Evolutionary conservation across 2,888 invertebrate species (phyloP), one percentile per base, ranked within the genome.

Genomic region (Nudaria mundana): DNA sequence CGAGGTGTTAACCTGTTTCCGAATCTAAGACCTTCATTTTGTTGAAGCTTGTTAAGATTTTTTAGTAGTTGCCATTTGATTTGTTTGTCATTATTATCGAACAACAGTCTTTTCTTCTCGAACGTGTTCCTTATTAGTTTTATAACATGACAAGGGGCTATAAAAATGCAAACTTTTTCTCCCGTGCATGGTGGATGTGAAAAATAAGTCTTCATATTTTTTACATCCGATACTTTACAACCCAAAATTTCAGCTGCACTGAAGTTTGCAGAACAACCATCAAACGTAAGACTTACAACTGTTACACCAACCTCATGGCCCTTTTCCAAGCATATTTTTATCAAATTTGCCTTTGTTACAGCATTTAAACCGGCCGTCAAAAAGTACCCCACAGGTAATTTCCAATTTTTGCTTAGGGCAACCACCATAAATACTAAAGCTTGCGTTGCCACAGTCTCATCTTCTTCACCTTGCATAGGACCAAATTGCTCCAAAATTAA

Each of bases 381-480:
- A 49, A 69, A 75, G 40, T 71, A 71, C 0, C 62, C 69, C 5
- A 72, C 44, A 13, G 66, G 71, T 7, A 72, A 24, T 50, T 71
- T 70, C 66, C 64, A 70, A 5, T 40, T 45, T 37, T 62, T 52
- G 45, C 60, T 62, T 22, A 68, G 24, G 8, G 48, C 39, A 1
- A 60, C 60, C 1, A 72, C 15, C 48, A 71, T 50, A 28, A 72
- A 63, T 4, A 68, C 62, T 30, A 63, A 49, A 6, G 58, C 68
- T 28, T 52, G 32, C 11, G 51, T 36, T 3, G 56, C 56, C 7
- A 20, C 20, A 1, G 12, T 8, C 3, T 31, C 25, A 3, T 18
- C 24, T 2, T 15, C 11, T 11, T 18, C 18, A 3, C 18, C 30
- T 12, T 18, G 7, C 18, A 12, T 3, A 20, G 18, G 25, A 26